Percentiles rank a stretch among this genome's conserved stretches.
phyloP scores from a whole-genome alignment of 2,888 invertebrate genomes.

The Rhorus exstirpatorius region DNA sequence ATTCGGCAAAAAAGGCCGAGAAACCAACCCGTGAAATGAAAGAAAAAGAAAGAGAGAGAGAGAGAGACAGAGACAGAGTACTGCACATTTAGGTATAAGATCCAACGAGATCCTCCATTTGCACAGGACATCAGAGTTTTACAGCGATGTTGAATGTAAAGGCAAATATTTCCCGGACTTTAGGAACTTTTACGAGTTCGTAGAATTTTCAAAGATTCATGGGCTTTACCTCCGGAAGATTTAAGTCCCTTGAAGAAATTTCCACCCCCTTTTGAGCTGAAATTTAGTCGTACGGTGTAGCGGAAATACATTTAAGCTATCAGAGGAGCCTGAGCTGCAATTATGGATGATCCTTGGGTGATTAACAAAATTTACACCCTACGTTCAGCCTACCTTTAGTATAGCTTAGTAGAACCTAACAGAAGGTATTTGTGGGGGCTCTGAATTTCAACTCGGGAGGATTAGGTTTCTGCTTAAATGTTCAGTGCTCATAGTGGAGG shows the following conservation, averaged over 20 bases:
- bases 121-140: constrained; percentile 18
- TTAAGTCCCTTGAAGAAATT: not conserved
- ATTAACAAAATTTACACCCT: too few species aligned
- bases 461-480: too few species aligned
- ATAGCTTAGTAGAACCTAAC: too few species aligned
- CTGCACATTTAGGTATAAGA: not conserved
- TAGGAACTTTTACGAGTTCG: not conserved
- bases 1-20: constrained; percentile 2
- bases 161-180: not conserved
- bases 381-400: too few species aligned
- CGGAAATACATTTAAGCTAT: too few species aligned
- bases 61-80: not conserved
- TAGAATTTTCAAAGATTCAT: too few species aligned
- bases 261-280: not conserved
- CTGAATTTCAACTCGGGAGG: too few species aligned
- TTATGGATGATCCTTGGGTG: too few species aligned
- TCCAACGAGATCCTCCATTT: constrained; percentile 13
- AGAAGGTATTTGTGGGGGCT: too few species aligned
- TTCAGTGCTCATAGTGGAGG: too few species aligned
- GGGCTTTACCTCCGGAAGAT: not conserved
- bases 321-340: too few species aligned
- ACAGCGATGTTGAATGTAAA: not conserved
- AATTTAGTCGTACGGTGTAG: too few species aligned
- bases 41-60: not conserved
- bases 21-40: constrained; percentile 8